Conservation (phyloP, 2,113 vertebrate genomes). For the Pica pica region DNA sequence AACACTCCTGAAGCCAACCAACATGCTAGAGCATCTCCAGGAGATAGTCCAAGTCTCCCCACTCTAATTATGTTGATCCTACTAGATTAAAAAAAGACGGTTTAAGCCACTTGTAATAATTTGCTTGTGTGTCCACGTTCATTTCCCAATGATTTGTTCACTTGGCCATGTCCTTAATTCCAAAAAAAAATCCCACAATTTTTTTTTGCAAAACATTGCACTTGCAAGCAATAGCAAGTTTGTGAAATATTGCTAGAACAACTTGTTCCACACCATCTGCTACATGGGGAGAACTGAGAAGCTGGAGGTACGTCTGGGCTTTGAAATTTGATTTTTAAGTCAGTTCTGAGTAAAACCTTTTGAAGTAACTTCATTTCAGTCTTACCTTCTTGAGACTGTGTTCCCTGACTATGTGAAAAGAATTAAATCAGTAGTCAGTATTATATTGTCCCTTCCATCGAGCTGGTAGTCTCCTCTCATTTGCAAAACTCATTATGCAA, state of each 20-base stretch:
- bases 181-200: not conserved
- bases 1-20: not conserved
- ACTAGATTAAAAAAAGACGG: not conserved
- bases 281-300: slow-evolving; percentile 25
- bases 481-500: not conserved
- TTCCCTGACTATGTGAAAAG: not conserved
- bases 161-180: not conserved
- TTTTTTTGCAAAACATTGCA: not conserved
- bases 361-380: not conserved
- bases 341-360: not conserved
- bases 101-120: not conserved
- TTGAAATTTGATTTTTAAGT: not conserved
- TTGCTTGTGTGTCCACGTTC: not conserved
- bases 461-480: not conserved
- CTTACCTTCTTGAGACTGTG: not conserved
- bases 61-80: not conserved
- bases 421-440: not conserved
- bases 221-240: slow-evolving; percentile 42
- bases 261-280: slow-evolving; percentile 59
- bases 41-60: not conserved
- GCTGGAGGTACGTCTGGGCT: not conserved
- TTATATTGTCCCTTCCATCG: not conserved
- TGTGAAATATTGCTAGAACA: slow-evolving; percentile 60
- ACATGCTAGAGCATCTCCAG: not conserved
- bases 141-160: not conserved